Conservation (phyloP, 1,140 invertebrate genomes). For the Orussus abietinus region DNA sequence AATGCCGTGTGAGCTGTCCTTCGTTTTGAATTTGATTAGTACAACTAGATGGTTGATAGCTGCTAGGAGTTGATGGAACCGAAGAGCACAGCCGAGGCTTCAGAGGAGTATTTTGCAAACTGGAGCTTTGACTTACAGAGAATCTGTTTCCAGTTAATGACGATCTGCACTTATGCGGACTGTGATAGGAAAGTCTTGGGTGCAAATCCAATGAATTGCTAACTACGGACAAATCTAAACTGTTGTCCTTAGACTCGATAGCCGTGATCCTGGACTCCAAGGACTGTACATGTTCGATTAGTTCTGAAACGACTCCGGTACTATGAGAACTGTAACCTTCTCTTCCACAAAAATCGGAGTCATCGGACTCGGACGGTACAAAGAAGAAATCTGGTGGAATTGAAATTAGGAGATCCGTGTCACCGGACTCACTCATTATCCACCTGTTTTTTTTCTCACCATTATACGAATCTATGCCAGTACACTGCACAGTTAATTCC, state of each 20-base stretch:
- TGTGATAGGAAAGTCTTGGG: slow-evolving; percentile 3
- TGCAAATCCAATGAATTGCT: slow-evolving; percentile 27
- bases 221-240: slow-evolving; percentile 27
- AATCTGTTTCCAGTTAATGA: slow-evolving; percentile 25
- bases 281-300: slow-evolving; percentile 60
- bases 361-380: slow-evolving; percentile 55
- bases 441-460: neutral
- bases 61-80: slow-evolving; percentile 37
- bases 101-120: slow-evolving; percentile 30
- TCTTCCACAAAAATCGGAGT: slow-evolving; percentile 40
- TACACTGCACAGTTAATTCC: too few relatives aligned
- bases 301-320: slow-evolving; percentile 58
- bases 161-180: slow-evolving; percentile 15
- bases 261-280: slow-evolving; percentile 57
- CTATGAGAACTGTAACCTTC: slow-evolving; percentile 39
- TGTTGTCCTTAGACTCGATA: slow-evolving; percentile 48
- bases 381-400: slow-evolving; percentile 73
- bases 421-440: slow-evolving; percentile 78
- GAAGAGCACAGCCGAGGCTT: slow-evolving; percentile 32
- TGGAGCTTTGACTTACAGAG: slow-evolving; percentile 35
- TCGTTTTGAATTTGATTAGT: slow-evolving; percentile 26
- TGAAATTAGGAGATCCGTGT: slow-evolving; percentile 72
- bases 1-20: slow-evolving; percentile 5
- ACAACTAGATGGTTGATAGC: slow-evolving; percentile 14
- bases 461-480: slow-evolving; percentile 6